Conservation (phyloP, 2,797 vertebrate genomes). For the Malacoraja senta region DNA sequence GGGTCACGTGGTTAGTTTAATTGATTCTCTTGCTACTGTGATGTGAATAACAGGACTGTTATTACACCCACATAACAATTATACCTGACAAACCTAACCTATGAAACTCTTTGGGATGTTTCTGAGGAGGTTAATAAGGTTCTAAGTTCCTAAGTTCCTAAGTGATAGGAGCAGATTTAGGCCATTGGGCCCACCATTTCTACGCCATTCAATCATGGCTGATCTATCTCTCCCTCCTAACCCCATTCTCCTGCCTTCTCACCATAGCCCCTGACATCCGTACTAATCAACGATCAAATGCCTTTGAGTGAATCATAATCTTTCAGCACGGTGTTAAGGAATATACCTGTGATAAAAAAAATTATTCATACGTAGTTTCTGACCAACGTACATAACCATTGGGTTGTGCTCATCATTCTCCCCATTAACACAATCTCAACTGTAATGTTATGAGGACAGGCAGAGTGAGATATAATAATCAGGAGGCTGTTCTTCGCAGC, state of each 20-base stretch:
- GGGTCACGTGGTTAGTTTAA: not conserved
- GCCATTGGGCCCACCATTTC: no score
- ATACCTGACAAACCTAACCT: not conserved
- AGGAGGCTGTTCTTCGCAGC: not conserved
- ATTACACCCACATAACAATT: not conserved
- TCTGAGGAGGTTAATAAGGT: not conserved
- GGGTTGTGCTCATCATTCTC: not conserved
- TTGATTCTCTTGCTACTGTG: not conserved
- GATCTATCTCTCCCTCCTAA: no score
- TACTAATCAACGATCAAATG: not conserved
- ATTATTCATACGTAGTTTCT: not conserved
- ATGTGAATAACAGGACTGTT: not conserved
- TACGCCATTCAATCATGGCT: no score
- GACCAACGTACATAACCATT: not conserved
- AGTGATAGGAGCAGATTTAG: no score
- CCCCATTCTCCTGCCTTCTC: no score
- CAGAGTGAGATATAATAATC: not conserved
- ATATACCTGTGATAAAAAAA: not conserved
- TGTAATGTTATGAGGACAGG: not conserved
- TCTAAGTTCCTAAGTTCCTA: not conserved
- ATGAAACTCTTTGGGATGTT: not conserved
- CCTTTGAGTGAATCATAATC: not conserved
- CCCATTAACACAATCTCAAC: not conserved
- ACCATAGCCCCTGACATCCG: no score
- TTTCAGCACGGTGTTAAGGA: not conserved